Percentiles rank a stretch among this genome's conserved stretches.
Evolutionary conservation across 2,113 vertebrate species (phyloP).

Genomic region (Emberiza fucata): DNA sequence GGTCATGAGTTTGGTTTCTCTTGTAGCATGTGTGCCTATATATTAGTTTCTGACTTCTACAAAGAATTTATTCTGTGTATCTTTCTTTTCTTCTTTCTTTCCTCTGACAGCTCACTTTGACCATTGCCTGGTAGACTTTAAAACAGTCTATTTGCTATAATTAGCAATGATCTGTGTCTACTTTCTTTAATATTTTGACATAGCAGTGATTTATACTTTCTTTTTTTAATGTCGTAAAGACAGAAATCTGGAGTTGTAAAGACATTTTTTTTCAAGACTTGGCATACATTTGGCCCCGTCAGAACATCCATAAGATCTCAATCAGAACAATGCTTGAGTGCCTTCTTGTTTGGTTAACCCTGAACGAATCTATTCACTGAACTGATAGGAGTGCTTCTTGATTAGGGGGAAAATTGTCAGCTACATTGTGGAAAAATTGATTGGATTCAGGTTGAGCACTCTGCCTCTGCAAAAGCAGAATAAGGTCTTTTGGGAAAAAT

Average conservation of each 20-base stretch:
- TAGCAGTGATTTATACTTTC: not conserved
- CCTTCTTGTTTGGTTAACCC: not conserved
- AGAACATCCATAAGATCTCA: not conserved
- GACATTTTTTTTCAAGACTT: not conserved
- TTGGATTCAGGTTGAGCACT: not conserved
- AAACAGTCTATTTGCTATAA: not conserved
- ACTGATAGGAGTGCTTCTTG: not conserved
- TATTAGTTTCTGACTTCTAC: not conserved
- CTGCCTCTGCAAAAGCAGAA: not conserved
- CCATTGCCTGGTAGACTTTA: not conserved
- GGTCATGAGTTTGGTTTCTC: not conserved
- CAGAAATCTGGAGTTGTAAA: not conserved
- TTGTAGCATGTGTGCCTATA: not conserved
- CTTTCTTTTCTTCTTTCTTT: not conserved
- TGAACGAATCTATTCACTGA: not conserved
- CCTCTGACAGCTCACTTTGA: not conserved
- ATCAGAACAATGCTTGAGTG: not conserved
- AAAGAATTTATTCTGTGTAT: not conserved
- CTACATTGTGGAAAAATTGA: not conserved
- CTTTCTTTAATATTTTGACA: not conserved
- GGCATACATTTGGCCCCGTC: not conserved
- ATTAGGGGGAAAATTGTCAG: not conserved
- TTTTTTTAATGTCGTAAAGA: not conserved
- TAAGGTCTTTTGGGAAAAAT: not conserved
- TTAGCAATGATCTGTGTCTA: not conserved